A percentile compares a stretch with the other conserved stretches of the same genome.
Evolutionary conservation across 1,140 invertebrate species (phyloP).

Genomic region (Drosophila miranda): DNA sequence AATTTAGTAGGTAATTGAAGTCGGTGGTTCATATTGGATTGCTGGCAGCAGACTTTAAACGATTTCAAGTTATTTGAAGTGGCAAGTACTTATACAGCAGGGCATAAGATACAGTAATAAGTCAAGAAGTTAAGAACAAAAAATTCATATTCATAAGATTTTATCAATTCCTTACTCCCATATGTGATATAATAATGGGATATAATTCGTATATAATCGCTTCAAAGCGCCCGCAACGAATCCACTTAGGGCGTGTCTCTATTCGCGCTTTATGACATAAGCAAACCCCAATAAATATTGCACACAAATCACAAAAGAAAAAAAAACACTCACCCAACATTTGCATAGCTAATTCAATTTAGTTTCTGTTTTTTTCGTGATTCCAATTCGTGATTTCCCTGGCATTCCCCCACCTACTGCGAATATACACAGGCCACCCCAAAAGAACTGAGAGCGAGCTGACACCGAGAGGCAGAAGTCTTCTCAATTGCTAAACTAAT

Average conservation of each 20-base stretch:
- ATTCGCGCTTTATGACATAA: not conserved
- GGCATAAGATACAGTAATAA: too few relatives aligned
- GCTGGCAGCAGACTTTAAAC: not conserved
- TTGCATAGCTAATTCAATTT: constrained; percentile 75
- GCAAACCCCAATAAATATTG: constrained; percentile 28
- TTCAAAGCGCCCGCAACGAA: not conserved
- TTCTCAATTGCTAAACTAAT: constrained; percentile 76
- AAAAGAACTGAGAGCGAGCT: not conserved
- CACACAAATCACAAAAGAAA: constrained; percentile 38
- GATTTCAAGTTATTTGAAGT: too few relatives aligned
- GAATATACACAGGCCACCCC: not conserved
- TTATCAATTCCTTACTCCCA: too few relatives aligned
- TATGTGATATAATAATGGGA: too few relatives aligned
- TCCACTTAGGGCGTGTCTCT: not conserved
- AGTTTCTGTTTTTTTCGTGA: constrained; percentile 43
- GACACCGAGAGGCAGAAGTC: constrained; percentile 43
- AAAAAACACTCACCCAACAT: constrained; percentile 25
- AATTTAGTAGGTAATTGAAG: constrained; percentile 48
- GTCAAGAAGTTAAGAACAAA: too few relatives aligned
- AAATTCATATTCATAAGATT: too few relatives aligned
- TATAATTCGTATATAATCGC: not conserved
- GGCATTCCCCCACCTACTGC: not conserved
- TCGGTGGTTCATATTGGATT: too few relatives aligned
- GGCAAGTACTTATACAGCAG: too few relatives aligned
- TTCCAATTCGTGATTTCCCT: constrained; percentile 50